Percentiles rank a stretch among this genome's conserved stretches.
Conservation (phyloP, 2,888 invertebrate species). For the Melanchra persicariae region DNA sequence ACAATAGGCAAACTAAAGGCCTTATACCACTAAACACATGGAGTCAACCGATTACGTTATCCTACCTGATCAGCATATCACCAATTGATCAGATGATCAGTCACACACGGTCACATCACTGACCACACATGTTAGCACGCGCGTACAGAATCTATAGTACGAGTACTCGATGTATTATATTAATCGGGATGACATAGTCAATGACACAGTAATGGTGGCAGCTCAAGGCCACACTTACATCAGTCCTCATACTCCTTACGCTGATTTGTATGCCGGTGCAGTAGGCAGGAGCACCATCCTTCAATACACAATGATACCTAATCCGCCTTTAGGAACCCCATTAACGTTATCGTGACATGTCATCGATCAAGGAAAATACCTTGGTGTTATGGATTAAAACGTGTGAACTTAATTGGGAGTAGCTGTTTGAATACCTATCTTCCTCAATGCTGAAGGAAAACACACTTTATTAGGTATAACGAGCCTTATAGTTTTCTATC, state of each 20-base stretch:
- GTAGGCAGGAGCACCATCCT: slow-evolving; percentile 43
- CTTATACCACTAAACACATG: background rate
- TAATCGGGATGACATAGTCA: slow-evolving; percentile 68
- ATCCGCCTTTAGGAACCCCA: slow-evolving; percentile 65
- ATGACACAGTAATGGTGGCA: slow-evolving; percentile 74
- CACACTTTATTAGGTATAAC: background rate
- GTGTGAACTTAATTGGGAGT: slow-evolving; percentile 7
- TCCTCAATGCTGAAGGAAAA: background rate
- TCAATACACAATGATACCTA: slow-evolving; percentile 69
- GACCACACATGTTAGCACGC: slow-evolving; percentile 39
- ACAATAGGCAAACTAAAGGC: background rate
- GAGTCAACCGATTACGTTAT: slow-evolving; percentile 1
- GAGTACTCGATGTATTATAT: slow-evolving; percentile 22
- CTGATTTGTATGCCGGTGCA: slow-evolving; percentile 79
- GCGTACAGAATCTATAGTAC: slow-evolving; percentile 10
- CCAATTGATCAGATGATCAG: background rate
- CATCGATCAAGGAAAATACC: slow-evolving; percentile 46
- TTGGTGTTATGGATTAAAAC: slow-evolving; percentile 41
- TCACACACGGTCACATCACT: slow-evolving; percentile 11
- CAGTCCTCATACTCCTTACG: slow-evolving; percentile 67
- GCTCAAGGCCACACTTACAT: slow-evolving; percentile 73
- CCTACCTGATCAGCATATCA: background rate
- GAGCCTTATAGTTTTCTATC: background rate
- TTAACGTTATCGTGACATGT: slow-evolving; percentile 50
- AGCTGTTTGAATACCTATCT: background rate